Conservation (phyloP, 2,797 vertebrate species). For the Acanthurus lineatus region DNA sequence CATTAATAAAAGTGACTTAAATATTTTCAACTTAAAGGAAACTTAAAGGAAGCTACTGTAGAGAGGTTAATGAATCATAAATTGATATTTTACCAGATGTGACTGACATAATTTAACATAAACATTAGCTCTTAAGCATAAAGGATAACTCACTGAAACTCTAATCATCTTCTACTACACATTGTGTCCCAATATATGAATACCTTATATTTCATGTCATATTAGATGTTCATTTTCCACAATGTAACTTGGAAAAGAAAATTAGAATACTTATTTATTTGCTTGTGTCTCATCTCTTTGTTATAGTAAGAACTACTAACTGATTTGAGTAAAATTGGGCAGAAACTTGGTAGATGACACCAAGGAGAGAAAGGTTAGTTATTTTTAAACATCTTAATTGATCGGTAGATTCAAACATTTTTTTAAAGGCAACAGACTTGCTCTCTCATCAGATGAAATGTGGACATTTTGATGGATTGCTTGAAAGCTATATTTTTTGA, state of each 20-base stretch:
- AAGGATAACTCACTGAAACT: background rate
- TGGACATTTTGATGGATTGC: no score
- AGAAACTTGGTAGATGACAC: background rate
- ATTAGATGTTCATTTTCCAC: background rate
- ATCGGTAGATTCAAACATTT: background rate
- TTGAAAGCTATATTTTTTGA: no score
- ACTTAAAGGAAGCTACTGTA: background rate
- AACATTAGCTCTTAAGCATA: background rate
- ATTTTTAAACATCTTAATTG: background rate
- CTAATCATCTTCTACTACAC: background rate
- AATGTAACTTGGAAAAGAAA: no score
- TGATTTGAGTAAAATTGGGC: background rate
- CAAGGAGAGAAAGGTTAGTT: no score
- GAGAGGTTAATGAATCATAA: background rate
- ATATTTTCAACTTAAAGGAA: background rate
- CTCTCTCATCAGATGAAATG: no score
- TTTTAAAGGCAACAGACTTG: no score
- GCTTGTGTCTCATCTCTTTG: background rate
- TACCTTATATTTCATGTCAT: background rate
- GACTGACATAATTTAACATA: background rate
- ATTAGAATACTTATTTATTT: no score
- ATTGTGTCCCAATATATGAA: background rate
- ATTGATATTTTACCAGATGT: background rate
- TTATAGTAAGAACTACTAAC: background rate
- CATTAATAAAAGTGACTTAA: background rate